Evolutionary conservation across 53 echinoderm and acorn worm species (phyloP).

Genomic region (Henricia sp.): DNA sequence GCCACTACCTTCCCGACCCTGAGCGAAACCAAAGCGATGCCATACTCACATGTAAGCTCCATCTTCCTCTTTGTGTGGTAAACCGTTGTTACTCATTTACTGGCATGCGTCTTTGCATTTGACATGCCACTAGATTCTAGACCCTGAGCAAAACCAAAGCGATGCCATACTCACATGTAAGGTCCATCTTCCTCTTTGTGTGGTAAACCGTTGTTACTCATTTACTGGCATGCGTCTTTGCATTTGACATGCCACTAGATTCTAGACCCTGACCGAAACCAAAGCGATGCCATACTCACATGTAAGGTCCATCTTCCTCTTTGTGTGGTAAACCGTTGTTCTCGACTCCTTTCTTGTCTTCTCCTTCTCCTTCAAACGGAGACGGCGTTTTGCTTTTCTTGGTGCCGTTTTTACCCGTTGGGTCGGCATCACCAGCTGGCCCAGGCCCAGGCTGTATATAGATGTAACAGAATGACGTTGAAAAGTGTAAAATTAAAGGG

Average conservation of each 20-base stretch:
- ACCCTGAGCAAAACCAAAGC: no score
- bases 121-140: no score
- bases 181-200: constrained; percentile 73
- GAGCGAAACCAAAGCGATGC: no score
- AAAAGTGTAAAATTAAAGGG: no score
- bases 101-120: no score
- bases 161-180: constrained; percentile 78
- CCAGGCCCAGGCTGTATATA: constrained; percentile 48
- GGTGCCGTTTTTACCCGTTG: constrained; percentile 63
- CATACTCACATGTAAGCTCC: constrained; percentile 76
- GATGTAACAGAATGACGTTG: no score
- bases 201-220: constrained; percentile 17
- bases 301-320: constrained; percentile 79
- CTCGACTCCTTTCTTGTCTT: constrained; percentile 77
- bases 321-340: constrained; percentile 47
- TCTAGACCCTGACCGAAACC: no score
- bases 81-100: constrained; percentile 13
- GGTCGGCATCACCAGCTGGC: constrained; percentile 50
- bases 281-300: constrained; percentile 70
- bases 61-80: constrained; percentile 68
- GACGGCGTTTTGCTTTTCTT: constrained; percentile 98
- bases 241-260: no score
- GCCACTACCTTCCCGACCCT: no score
- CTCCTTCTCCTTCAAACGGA: constrained; percentile 86
- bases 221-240: no score